These are phyloP conservation scores for Aurelia coerulea DNA, from an alignment of 30 jellyfish, hydroid and myxozoan species.

Conservation along the genomic window DNA sequence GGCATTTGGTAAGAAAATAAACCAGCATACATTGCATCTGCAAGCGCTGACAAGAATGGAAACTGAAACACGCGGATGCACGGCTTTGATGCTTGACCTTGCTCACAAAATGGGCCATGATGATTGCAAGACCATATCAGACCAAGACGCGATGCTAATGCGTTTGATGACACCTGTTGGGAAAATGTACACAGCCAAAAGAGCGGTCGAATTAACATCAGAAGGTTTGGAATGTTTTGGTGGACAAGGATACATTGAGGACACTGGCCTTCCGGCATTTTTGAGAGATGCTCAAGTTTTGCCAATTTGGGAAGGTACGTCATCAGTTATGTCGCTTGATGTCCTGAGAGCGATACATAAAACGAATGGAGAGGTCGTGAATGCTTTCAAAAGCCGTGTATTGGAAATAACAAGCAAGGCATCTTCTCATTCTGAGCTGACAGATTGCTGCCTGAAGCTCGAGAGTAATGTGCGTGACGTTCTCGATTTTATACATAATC, in stretches of 20 bases:
- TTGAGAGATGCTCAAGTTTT: constrained; percentile 95
- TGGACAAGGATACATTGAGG: constrained; percentile 98
- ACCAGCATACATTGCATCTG: constrained; percentile 74
- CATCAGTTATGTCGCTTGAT: constrained; percentile 82
- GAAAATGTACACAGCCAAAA: constrained; percentile 90
- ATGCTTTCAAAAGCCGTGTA: constrained; percentile 50
- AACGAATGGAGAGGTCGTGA: constrained; percentile 78
- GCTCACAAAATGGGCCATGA: constrained; percentile 69
- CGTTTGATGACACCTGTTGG: constrained; percentile 91
- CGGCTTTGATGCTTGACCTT: constrained; percentile 69
- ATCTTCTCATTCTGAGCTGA: constrained; percentile 4
- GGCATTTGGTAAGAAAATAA: constrained; percentile 79
- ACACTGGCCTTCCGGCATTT: constrained; percentile 93
- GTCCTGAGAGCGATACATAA: constrained; percentile 82
- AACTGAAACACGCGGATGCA: constrained; percentile 71
- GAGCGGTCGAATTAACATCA: constrained; percentile 81
- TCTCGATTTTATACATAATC: constrained; percentile 25
- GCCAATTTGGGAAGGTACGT: constrained; percentile 95
- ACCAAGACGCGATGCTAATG: constrained; percentile 66
- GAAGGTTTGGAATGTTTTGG: constrained; percentile 96
- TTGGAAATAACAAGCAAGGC: background rate
- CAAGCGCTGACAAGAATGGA: constrained; percentile 81
- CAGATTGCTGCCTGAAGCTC: constrained; percentile 30
- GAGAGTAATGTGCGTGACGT: constrained; percentile 25
- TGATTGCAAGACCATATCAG: constrained; percentile 68